Conservation (phyloP, 2,888 invertebrate species). For the Lutraria lutraria region DNA sequence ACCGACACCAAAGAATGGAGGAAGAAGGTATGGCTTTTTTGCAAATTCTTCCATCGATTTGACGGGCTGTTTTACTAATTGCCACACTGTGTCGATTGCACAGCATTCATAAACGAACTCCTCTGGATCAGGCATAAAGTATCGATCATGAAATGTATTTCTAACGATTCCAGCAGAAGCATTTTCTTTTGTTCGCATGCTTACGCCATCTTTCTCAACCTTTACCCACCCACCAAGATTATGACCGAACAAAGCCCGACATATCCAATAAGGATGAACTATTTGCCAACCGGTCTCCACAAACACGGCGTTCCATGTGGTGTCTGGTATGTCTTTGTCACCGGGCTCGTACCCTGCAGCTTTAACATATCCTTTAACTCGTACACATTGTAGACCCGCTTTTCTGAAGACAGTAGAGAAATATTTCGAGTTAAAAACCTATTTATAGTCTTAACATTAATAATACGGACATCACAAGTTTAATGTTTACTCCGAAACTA, state of each 20-base stretch:
- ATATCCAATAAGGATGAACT: slow-evolving; percentile 68
- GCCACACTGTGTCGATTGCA: slow-evolving; percentile 64
- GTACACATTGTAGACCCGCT: slow-evolving; percentile 54
- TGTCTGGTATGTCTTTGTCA: slow-evolving; percentile 39
- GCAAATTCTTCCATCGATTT: slow-evolving; percentile 53
- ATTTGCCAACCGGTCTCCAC: slow-evolving; percentile 64
- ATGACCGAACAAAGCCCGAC: slow-evolving; percentile 61
- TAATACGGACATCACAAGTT: too few species aligned
- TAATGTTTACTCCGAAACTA: too few species aligned
- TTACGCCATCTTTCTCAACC: slow-evolving; percentile 56
- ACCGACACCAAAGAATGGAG: slow-evolving; percentile 67
- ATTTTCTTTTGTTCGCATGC: slow-evolving; percentile 6
- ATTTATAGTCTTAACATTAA: too few species aligned
- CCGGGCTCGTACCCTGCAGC: slow-evolving; percentile 66
- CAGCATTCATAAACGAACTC: slow-evolving; percentile 67
- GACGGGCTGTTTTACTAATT: slow-evolving; percentile 42
- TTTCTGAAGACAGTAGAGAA: slow-evolving; percentile 37
- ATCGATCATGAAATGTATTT: slow-evolving; percentile 69
- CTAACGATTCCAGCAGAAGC: slow-evolving; percentile 49
- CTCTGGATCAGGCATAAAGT: slow-evolving; percentile 68
- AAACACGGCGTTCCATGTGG: slow-evolving; percentile 62
- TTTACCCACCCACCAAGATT: slow-evolving; percentile 66
- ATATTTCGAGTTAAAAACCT: too few species aligned
- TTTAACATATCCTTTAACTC: slow-evolving; percentile 64
- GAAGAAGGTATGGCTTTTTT: slow-evolving; percentile 63